Conservation (phyloP, 2,113 vertebrate genomes). For the Oncorhynchus masou region DNA sequence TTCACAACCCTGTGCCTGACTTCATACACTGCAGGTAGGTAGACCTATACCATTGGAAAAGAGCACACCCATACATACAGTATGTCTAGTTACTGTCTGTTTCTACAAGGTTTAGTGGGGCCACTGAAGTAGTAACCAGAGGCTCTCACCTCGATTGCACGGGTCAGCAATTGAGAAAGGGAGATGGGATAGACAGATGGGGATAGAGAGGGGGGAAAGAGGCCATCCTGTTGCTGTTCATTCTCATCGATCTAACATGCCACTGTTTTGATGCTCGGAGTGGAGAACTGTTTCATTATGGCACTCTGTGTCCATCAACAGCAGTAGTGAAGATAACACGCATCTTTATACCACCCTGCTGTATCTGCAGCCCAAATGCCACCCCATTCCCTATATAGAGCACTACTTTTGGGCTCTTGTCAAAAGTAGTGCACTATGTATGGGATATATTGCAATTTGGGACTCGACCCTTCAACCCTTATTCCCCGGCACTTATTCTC, state of each 20-base stretch:
- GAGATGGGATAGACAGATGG: neutral
- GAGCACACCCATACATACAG: too few species aligned
- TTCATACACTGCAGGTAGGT: conserved; percentile 79
- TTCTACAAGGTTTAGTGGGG: too few species aligned
- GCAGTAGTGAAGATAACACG: conserved; percentile 32
- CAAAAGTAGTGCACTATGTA: too few species aligned
- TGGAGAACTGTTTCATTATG: conserved; percentile 77
- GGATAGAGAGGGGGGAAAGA: conserved; percentile 14
- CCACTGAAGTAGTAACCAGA: neutral
- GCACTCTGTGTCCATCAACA: conserved; percentile 76
- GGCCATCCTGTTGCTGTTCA: conserved; percentile 57
- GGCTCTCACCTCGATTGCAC: neutral
- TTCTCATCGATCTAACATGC: conserved; percentile 68
- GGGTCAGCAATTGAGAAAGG: neutral
- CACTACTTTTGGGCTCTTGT: too few species aligned
- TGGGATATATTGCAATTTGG: too few species aligned
- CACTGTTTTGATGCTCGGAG: conserved; percentile 73
- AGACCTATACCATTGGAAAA: neutral
- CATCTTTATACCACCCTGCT: neutral
- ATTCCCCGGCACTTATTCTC: conserved; percentile 66
- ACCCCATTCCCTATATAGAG: too few species aligned
- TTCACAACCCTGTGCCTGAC: conserved; percentile 96
- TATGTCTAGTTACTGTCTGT: too few species aligned
- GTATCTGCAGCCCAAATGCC: too few species aligned
- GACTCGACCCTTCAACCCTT: conserved; percentile 49